These are phyloP conservation scores for Clamator glandarius DNA, from an alignment of 2,797 vertebrate species.

Conservation along the genomic window DNA sequence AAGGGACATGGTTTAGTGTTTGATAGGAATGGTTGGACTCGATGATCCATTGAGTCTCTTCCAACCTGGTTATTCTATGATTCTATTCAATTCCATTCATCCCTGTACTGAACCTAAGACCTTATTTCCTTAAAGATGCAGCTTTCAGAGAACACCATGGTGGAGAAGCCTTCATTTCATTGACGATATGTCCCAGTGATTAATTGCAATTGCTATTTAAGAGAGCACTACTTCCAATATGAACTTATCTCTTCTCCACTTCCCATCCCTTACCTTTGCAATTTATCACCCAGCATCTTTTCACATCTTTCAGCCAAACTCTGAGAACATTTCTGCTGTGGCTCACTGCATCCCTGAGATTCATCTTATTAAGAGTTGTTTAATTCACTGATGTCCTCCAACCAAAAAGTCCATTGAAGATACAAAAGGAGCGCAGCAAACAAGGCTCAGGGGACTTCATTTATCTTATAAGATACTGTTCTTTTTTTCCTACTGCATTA, in stretches of 20 bases:
- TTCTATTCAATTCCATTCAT: background rate
- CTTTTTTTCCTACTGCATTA: background rate
- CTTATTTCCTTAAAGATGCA: background rate
- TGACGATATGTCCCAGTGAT: background rate
- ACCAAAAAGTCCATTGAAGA: background rate
- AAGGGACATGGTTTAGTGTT: no score
- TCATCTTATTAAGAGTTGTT: background rate
- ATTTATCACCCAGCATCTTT: background rate
- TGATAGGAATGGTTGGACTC: no score
- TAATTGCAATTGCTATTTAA: background rate
- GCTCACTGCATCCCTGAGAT: background rate
- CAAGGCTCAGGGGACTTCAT: background rate
- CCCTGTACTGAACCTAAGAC: background rate
- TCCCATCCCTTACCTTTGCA: background rate
- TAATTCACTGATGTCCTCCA: background rate
- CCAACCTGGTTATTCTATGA: no score
- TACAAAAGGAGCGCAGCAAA: background rate
- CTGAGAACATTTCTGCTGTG: background rate
- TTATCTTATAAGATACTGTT: background rate
- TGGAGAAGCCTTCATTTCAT: background rate
- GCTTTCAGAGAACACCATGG: background rate
- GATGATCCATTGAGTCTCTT: no score
- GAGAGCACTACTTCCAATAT: background rate
- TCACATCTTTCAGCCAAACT: background rate
- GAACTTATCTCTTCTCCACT: background rate